Conservation (phyloP, 2,888 invertebrate genomes). For the Strigamia maritima region DNA sequence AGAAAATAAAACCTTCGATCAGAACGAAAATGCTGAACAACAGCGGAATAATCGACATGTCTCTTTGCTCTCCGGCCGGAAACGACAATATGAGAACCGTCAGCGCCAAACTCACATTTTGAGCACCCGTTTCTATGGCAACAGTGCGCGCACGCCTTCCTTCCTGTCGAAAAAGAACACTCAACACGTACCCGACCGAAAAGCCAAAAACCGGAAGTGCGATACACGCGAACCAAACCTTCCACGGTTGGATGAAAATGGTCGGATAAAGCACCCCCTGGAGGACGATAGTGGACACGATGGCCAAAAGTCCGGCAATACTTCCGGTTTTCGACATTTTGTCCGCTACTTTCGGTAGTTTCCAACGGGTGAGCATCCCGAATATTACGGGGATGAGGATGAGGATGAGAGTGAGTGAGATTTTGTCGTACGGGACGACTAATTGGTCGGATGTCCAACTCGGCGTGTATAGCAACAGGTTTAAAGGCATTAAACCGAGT, state of each 20-base stretch:
- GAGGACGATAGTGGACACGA: slow-evolving; percentile 46
- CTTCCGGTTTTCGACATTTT: slow-evolving; percentile 47
- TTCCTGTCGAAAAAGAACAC: slow-evolving; percentile 45
- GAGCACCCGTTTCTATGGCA: slow-evolving; percentile 49
- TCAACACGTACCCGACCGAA: slow-evolving; percentile 46
- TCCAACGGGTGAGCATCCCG: slow-evolving; percentile 47
- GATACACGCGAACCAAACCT: slow-evolving; percentile 47
- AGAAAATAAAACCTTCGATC: slow-evolving; percentile 39
- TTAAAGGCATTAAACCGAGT: slow-evolving; percentile 49
- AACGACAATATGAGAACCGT: slow-evolving; percentile 48
- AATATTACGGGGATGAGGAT: slow-evolving; percentile 47
- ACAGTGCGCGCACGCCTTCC: slow-evolving; percentile 46
- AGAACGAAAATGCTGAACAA: slow-evolving; percentile 42
- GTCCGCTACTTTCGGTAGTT: slow-evolving; percentile 46
- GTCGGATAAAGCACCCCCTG: slow-evolving; percentile 48
- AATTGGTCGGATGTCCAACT: slow-evolving; percentile 46
- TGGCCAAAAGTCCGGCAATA: slow-evolving; percentile 46
- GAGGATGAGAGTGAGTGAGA: slow-evolving; percentile 46
- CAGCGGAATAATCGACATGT: slow-evolving; percentile 41
- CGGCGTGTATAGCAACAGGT: slow-evolving; percentile 48
- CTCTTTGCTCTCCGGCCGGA: slow-evolving; percentile 42
- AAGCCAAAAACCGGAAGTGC: slow-evolving; percentile 47
- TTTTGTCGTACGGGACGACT: slow-evolving; percentile 48
- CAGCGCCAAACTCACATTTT: slow-evolving; percentile 49
- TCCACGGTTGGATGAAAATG: slow-evolving; percentile 47